Evolutionary conservation across 2,113 vertebrate species (phyloP), one percentile per base, ranked within the genome.

Genomic region (Sturnus vulgaris): DNA sequence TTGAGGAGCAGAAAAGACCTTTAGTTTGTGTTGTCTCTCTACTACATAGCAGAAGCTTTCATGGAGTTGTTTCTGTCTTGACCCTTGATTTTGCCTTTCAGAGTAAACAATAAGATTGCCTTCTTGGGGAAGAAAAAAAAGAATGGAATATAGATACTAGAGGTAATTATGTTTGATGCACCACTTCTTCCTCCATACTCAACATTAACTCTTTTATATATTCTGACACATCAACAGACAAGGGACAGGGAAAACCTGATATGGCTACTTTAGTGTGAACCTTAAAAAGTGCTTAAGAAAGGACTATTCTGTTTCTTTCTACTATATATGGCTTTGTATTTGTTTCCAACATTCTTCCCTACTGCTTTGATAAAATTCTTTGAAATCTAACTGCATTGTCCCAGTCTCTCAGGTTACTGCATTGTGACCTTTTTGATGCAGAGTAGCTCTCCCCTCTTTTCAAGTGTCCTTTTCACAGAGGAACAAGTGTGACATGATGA

Each of bases 11-110:
- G 79, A 88, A 92, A 82, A 82, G 27, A 86, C 17, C 35, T 71
- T 87, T 82, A 73, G 11, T 53, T 80, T 87, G 40, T 56, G n/a
- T 78, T 71, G 27, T 57, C 52, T 86, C 56, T 57, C 50, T 92
- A 65, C 53, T 52, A 50, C 17, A 12, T 3, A 56, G 46, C n/a
- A 52, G 52, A 84, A 78, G 56, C 25, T 89, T 89, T 89, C 40
- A 46, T 22, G 22, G 25, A 55, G 55, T 73, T 91, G 2, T 42
- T 80, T 91, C 37, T 77, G 12, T 61, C 44, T 57, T 92, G 75
- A 91, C 64, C 80, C 66, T 50, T 84, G 81, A 64, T 84, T 93
- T 96, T 60, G 44, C 35, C 47, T 87, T 81, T 82, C 90, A 91
- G 44, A 82, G 24, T 57, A 86, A 93, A 94, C 59, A 95, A 64